Base-by-base conservation (phyloP, 2,113 vertebrate genomes). In the Phalacrocorax pelagicus region DNA sequence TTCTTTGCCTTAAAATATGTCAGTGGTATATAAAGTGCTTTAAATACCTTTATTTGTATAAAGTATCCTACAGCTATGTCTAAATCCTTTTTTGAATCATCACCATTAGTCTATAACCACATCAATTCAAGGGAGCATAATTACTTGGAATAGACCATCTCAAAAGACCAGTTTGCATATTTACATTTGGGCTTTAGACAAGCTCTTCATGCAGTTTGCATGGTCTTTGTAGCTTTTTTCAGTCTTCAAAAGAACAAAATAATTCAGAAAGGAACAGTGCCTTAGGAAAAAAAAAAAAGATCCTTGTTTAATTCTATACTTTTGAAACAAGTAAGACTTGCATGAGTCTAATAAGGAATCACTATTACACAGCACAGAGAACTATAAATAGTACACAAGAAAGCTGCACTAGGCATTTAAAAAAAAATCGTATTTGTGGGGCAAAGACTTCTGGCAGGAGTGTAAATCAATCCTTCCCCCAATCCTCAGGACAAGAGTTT, bases 61-160 rank as follows among this genome's bases (percentile, higher is more conserved):
- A 87, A 80, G 27, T 81, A 87, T 84, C 78, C 87, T 88, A 87
- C 73, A 91, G 84, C 54, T 87, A 90, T 21, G 49, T 58, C 74
- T 90, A 94, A 94, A 82, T 57, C 24, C 12, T 77, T 87, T 69
- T 44, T 52, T 82, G 81, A 88, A 82, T 93, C 85, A 93, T 65
- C 36, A 96, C 83, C 77, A 88, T 84, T 94, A 90, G 44, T 57
- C 30, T 46, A 36, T 26, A 91, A 95, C 87, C 90, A 91, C 94
- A 96, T 46, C 61, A 91, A 86, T 67, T 91, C 59, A 90, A 71
- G 27, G 96, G 19, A 91, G 44, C 6, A 2, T 40, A 94, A 95
- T 72, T 90, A 94, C 66, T 74, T 54, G 27, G 61, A 96, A 63
- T 49, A 54, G 7, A 82, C 49, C 34, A 87, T 30, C 40, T 81